Evolutionary conservation across 1,140 invertebrate species (phyloP).

Genomic region (Penaeus indicus): DNA sequence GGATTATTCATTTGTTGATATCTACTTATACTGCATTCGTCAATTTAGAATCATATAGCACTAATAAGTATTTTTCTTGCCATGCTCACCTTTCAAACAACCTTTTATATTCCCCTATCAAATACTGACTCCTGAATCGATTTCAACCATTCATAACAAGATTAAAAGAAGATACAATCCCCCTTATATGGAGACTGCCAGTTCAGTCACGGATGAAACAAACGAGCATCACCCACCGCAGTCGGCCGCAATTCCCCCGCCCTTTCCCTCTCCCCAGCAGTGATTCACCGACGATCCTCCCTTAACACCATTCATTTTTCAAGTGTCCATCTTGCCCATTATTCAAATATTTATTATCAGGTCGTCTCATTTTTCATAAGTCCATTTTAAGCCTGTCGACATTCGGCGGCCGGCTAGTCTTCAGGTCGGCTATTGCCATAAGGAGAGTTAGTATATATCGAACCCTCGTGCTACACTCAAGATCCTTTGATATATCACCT

Average conservation of each 20-base stretch:
- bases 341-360: constrained; percentile 49
- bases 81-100: too few relatives aligned
- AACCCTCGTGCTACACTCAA: not conserved
- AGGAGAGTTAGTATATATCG: constrained; percentile 13
- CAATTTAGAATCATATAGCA: too few relatives aligned
- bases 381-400: constrained; percentile 42
- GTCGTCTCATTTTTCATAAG: constrained; percentile 45
- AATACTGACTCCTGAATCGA: too few relatives aligned
- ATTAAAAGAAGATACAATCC: too few relatives aligned
- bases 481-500: too few relatives aligned
- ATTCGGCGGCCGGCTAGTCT: not conserved
- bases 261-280: not conserved
- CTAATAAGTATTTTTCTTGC: too few relatives aligned
- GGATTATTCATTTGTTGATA: too few relatives aligned
- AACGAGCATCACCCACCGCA: not conserved
- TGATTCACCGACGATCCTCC: not conserved
- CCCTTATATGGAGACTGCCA: too few relatives aligned
- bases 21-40: too few relatives aligned
- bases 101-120: too few relatives aligned
- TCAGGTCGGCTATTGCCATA: constrained; percentile 7
- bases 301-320: constrained; percentile 39
- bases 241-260: not conserved
- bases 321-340: constrained; percentile 48
- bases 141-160: too few relatives aligned
- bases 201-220: too few relatives aligned